Evolutionary conservation across 1,140 invertebrate species (phyloP), one percentile per base, ranked within the genome.

Genomic region (Leucophenga varia): DNA sequence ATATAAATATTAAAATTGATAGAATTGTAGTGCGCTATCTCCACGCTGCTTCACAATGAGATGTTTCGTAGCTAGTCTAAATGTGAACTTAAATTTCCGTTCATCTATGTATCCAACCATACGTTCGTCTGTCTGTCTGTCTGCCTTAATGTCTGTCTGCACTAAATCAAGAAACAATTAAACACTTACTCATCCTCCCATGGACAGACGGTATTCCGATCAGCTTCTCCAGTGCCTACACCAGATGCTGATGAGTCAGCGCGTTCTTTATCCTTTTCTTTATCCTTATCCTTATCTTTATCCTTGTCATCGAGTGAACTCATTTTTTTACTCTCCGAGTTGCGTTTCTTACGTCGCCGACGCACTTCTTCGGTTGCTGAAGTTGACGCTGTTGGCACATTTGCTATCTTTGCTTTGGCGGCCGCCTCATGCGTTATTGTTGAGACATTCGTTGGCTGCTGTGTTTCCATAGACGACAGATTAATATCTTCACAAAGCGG

Each of bases 181-280:
- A 10, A 8, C n/a, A 89, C 88, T 88, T 79, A 91, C 89, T 90
- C 88, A 75, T 91, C 88, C 81, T 91, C 89, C 89, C 89, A 91
- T 40, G 89, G 89, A 79, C 89, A 91, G 68, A 90, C 84, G 75
- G 90, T 86, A 78, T 86, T 87, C 48, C 78, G 74, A 42, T 79
- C 79, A 49, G 67, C 55, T 19, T 52, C 48, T 6, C 44, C 36
- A 12, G 31, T 39, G 37, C 30, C 36, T 32, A 18, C 36, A 32
- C 31, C 38, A 17, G 6, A 21, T 9, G 22, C 71, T 64, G 61
- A 52, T 52, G 67, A 57, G 72, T 65, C 46, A 59, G 61, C 56
- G 57, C 74, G 57, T 57, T 59, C 44, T 61, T 59, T 53, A 7
- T 55, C 55, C 10, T 59, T 53, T 6, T 55, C 55, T 7, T 37